phyloP scores from a whole-genome alignment of 92 coral and sea anemone species.

The Hydrozoanthus gracilis region DNA sequence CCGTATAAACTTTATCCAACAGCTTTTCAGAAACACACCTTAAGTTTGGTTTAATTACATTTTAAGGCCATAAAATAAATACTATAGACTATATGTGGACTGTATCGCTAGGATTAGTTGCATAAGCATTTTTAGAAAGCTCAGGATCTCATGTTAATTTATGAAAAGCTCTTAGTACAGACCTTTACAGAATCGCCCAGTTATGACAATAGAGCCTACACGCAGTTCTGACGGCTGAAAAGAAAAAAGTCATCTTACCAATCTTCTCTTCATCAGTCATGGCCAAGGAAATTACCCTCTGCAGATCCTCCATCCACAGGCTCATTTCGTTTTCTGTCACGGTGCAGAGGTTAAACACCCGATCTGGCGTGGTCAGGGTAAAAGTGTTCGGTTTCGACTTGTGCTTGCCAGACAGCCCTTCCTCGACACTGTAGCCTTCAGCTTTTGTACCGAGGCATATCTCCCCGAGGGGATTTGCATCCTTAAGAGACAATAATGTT shows the following conservation, averaged over 20 bases:
- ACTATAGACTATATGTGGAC: no score
- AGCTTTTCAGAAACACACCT: no score
- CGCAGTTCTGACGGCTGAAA: not conserved
- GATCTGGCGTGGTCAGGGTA: conserved; percentile 75
- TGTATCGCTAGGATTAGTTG: no score
- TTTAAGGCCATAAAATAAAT: no score
- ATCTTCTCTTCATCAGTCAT: conserved; percentile 82
- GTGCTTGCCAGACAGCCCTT: conserved; percentile 63
- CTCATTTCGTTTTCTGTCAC: conserved; percentile 87
- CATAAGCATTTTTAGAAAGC: no score
- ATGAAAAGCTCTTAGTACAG: no score
- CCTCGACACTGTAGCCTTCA: conserved; percentile 76
- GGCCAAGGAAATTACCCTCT: conserved; percentile 59
- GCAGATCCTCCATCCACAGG: conserved; percentile 82
- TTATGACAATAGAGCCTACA: no score
- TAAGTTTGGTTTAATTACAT: no score
- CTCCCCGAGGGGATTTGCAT: conserved; percentile 88
- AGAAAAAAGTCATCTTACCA: conserved; percentile 49
- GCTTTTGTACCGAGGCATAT: conserved; percentile 77
- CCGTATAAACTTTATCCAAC: no score
- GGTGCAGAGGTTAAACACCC: conserved; percentile 79
- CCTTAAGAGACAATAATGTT: conserved; percentile 52
- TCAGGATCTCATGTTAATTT: no score
- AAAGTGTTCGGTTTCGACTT: conserved; percentile 74
- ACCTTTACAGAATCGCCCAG: no score